These are phyloP conservation scores for Knipowitschia caucasica DNA, from an alignment of 2,797 vertebrate genomes.

Conservation along the genomic window DNA sequence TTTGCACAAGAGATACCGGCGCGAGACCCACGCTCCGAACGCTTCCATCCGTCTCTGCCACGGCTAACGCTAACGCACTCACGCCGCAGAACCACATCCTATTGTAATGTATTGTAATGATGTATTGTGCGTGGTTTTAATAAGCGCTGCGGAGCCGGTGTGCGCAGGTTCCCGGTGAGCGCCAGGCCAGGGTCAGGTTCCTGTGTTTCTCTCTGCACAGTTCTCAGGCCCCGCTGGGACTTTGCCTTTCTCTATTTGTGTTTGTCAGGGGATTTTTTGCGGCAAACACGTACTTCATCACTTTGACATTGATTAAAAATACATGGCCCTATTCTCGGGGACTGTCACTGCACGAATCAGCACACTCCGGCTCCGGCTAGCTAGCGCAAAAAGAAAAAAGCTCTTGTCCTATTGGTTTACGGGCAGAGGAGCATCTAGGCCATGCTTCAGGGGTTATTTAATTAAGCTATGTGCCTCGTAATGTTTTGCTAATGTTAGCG, in stretches of 20 bases:
- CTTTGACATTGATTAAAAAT: conserved; percentile 78
- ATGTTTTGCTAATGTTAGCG: no score
- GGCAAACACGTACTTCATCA: conserved; percentile 71
- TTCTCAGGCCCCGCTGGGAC: conserved; percentile 44
- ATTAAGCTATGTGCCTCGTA: no score
- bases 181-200: conserved; percentile 23
- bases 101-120: conserved; percentile 12
- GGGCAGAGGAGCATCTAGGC: no score
- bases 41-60: neutral
- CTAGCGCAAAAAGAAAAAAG: conserved; percentile 33
- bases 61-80: neutral
- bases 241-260: conserved; percentile 65
- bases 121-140: conserved; percentile 10
- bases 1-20: neutral
- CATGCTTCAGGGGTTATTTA: no score
- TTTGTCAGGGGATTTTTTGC: conserved; percentile 69
- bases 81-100: neutral
- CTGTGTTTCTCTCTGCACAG: conserved; percentile 10
- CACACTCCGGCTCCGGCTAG: conserved; percentile 52
- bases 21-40: neutral
- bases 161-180: conserved; percentile 10
- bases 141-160: neutral
- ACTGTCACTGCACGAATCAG: conserved; percentile 69
- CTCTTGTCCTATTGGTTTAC: no score
- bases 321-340: conserved; percentile 68